Evolutionary conservation across 1,140 invertebrate species (phyloP).

Genomic region (Argopecten irradians): DNA sequence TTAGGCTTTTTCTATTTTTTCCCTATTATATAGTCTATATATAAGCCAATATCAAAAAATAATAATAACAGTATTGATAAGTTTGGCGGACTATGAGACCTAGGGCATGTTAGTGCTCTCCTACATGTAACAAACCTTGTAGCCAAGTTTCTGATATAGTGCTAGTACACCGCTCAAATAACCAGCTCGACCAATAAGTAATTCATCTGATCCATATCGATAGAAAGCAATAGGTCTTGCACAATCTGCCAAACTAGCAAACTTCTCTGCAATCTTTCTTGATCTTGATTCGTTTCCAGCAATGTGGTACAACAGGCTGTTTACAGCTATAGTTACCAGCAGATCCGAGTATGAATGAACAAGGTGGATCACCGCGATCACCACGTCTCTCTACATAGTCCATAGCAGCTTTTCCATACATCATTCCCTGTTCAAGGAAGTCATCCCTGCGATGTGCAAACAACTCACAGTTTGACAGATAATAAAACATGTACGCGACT

Average conservation of each 20-base stretch:
- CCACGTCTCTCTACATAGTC: slow-evolving; percentile 53
- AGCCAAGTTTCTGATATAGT: slow-evolving; percentile 76
- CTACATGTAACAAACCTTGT: slow-evolving; percentile 47
- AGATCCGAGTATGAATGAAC: slow-evolving; percentile 77
- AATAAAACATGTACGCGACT: slow-evolving; percentile 78
- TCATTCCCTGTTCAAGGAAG: slow-evolving; percentile 67
- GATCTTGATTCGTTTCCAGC: slow-evolving; percentile 64
- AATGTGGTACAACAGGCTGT: slow-evolving; percentile 70
- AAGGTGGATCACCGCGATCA: slow-evolving; percentile 54
- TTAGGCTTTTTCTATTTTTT: background rate
- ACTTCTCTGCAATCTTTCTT: slow-evolving; percentile 66
- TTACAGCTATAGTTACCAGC: slow-evolving; percentile 76
- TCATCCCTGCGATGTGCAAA: slow-evolving; percentile 66
- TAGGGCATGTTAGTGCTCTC: background rate
- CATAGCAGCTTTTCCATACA: slow-evolving; percentile 69
- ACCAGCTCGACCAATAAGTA: slow-evolving; percentile 89
- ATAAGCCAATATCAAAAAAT: background rate
- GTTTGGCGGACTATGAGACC: background rate
- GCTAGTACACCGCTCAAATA: slow-evolving; percentile 87
- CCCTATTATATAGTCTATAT: background rate
- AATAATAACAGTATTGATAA: background rate
- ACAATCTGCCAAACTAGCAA: slow-evolving; percentile 65
- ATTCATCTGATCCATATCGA: slow-evolving; percentile 87
- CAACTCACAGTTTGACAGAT: slow-evolving; percentile 68
- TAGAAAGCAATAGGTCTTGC: slow-evolving; percentile 81